Evolutionary conservation across 2,797 vertebrate species (phyloP), one percentile per base, ranked within the genome.

Genomic region (Trachops cirrhosus): DNA sequence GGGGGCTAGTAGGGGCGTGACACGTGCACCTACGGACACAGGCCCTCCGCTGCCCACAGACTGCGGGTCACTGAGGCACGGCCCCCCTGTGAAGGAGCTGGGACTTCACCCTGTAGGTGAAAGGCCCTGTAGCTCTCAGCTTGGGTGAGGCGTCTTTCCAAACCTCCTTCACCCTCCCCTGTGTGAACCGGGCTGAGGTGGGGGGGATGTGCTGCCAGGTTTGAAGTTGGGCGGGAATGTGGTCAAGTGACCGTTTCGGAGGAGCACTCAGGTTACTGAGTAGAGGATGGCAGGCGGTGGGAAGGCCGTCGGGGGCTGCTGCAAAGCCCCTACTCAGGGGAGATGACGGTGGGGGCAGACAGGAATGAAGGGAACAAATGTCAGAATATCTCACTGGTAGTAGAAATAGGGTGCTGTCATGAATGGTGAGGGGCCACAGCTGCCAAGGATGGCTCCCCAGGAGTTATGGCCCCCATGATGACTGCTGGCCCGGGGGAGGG

Each of bases 61-160:
- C 9, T 26, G 44, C 10, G 9, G 34, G 50, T 7, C 6, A 1
- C 67, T 9, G 57, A 15, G 32, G 14, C 32, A 18, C 4, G 1
- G 41, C 0, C 0, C 21, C 0, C 0, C 0, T n/a, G n/a, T 3
- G 6, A 64, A 68, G 77, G 48, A 83, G 34, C 82, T 7, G 2
- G 11, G 62, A 46, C 84, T 64, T 34, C 12, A 41, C 50, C 67
- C 15, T 15, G 8, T 5, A 37, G 54, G 84, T 67, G 1, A 74
- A 34, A 2, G 41, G 34, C 26, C 62, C 71, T 7, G 11, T 0
- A 44, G 19, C 52, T 26, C 84, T 70, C 57, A 32, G 85, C 52
- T 5, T 24, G 39, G 29, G 26, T 44, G 50, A 44, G 32, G 21
- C 0, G 0, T 41, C 80, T 79, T 48, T 79, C 29, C 5, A 46